phyloP scores from a whole-genome alignment of 2,888 invertebrate genomes.

The Erebia palarica region DNA sequence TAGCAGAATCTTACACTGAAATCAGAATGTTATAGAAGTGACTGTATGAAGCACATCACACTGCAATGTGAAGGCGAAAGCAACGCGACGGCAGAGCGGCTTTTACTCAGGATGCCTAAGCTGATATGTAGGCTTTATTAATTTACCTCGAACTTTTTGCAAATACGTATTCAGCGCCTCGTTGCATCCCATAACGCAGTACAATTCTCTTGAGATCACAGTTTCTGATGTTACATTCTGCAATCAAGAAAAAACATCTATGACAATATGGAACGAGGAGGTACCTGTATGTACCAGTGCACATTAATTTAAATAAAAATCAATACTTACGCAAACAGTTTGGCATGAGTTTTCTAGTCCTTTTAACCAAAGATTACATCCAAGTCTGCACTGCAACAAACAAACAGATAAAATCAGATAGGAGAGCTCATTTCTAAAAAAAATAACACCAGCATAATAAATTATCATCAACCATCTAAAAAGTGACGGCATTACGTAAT shows the following conservation, averaged over 20 bases:
- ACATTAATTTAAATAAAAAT: not conserved
- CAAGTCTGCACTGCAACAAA: conserved; percentile 88
- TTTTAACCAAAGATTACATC: conserved; percentile 90
- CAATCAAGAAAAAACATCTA: conserved; percentile 45
- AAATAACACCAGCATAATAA: conserved; percentile 8
- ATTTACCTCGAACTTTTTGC: conserved; percentile 85
- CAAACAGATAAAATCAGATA: not conserved
- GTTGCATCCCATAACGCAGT: conserved; percentile 92
- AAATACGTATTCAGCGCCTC: conserved; percentile 90
- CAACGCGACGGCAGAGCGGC: too few species aligned
- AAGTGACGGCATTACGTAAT: not conserved
- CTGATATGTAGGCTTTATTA: not conserved
- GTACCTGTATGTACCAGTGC: not conserved
- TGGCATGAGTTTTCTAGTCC: conserved; percentile 90
- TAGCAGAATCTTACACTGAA: too few species aligned
- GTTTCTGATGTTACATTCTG: conserved; percentile 88
- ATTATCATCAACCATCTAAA: not conserved
- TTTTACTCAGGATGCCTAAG: too few species aligned
- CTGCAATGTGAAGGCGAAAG: too few species aligned
- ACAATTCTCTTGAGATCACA: conserved; percentile 86
- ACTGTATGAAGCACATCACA: too few species aligned
- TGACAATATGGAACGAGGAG: not conserved
- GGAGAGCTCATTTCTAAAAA: not conserved
- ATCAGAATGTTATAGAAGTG: too few species aligned
- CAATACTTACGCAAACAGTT: conserved; percentile 90